A percentile compares a stretch with the other conserved stretches of the same genome.
These are phyloP conservation scores for human DNA, from an alignment of 2,113 vertebrate species.

Conservation along the genomic window GRCh38 chr4:150472501-150473000, in stretches of 20 bases:
- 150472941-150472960: neutral
- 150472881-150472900: neutral
- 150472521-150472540: neutral
- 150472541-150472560: neutral
- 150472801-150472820: neutral
- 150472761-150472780: neutral
- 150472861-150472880: neutral
- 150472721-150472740: neutral
- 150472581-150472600: neutral
- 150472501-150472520: neutral
- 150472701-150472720: neutral
- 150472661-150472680: neutral
- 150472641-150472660: neutral
- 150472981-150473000: neutral
- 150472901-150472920: neutral
- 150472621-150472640: neutral
- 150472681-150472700: neutral
- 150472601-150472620: neutral
- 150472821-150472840: neutral
- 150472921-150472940: neutral
- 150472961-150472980: neutral
- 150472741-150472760: neutral
- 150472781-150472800: neutral
- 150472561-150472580: no score
- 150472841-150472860: neutral